Conservation (phyloP, 2,888 invertebrate genomes). For the Chromoteleia sp. region DNA sequence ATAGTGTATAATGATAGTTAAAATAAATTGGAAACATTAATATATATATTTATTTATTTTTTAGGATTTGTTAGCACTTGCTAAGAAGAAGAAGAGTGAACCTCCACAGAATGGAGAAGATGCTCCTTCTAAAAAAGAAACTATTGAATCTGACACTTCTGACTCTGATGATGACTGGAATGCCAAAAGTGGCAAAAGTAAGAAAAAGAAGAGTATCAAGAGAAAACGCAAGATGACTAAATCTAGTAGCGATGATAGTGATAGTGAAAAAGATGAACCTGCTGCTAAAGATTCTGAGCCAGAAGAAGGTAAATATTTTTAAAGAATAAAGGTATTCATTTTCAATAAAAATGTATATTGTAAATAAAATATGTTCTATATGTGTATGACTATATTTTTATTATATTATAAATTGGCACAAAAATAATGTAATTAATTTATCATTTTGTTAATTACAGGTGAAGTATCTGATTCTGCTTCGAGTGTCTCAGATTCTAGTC, state of each 20-base stretch:
- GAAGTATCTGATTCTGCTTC: conserved; percentile 91
- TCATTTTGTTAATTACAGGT: conserved; percentile 84
- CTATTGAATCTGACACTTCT: conserved; percentile 85
- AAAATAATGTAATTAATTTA: too few relatives aligned
- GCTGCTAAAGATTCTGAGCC: conserved; percentile 89
- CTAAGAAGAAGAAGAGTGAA: conserved; percentile 90
- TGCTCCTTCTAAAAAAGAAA: conserved; percentile 77
- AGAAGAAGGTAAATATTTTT: conserved; percentile 89
- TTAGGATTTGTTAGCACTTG: conserved; percentile 92
- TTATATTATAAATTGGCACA: too few relatives aligned
- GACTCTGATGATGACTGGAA: conserved; percentile 86
- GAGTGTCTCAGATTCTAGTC: conserved; percentile 88
- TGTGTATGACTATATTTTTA: too few relatives aligned
- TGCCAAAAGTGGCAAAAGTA: conserved; percentile 82
- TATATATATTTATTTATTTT: conserved; percentile 9
- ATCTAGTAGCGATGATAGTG: conserved; percentile 84
- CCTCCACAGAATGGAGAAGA: conserved; percentile 80
- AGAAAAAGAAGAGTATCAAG: conserved; percentile 59
- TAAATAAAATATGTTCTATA: too few relatives aligned
- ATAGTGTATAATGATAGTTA: too few relatives aligned
- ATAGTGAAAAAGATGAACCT: conserved; percentile 83
- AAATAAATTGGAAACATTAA: too few relatives aligned
- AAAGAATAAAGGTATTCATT: conserved; percentile 16
- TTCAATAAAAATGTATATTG: too few relatives aligned
- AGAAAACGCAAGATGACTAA: conserved; percentile 72